These are phyloP conservation scores for Corydoras maculifer DNA, from an alignment of 2,113 vertebrate genomes.

Conservation along the genomic window DNA sequence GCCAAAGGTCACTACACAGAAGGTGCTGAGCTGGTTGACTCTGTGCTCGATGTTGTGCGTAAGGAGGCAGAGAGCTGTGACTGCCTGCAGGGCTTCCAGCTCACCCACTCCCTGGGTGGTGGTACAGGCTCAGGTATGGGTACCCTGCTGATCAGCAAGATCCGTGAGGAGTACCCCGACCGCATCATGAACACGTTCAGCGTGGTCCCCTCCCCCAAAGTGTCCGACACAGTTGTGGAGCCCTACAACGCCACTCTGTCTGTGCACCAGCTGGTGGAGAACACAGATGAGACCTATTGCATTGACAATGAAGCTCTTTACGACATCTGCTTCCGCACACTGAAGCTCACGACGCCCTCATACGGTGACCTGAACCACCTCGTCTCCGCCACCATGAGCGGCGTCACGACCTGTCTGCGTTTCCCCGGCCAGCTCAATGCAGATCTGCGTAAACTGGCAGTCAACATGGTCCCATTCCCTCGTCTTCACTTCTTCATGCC, in stretches of 20 bases:
- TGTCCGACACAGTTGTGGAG: constrained; percentile 74
- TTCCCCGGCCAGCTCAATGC: constrained; percentile 76
- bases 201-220: constrained; percentile 73
- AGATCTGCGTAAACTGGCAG: constrained; percentile 69
- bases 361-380: constrained; percentile 75
- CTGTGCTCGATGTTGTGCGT: constrained; percentile 71
- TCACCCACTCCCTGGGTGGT: constrained; percentile 72
- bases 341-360: constrained; percentile 72
- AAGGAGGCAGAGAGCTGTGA: constrained; percentile 75
- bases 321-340: constrained; percentile 76
- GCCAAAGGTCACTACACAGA: constrained; percentile 76
- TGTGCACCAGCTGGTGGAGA: constrained; percentile 74
- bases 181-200: constrained; percentile 79
- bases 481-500: constrained; percentile 79
- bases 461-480: constrained; percentile 78
- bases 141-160: constrained; percentile 74
- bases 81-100: constrained; percentile 75
- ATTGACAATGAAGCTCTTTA: constrained; percentile 75
- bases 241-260: constrained; percentile 75
- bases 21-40: constrained; percentile 73
- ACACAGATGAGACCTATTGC: constrained; percentile 75
- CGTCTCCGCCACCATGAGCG: constrained; percentile 75
- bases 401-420: constrained; percentile 72
- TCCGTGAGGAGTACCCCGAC: constrained; percentile 73
- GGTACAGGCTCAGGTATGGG: constrained; percentile 74